Evolutionary conservation across 1,140 invertebrate species (phyloP), one percentile per base, ranked within the genome.

Genomic region (Belonocnema kinseyi): DNA sequence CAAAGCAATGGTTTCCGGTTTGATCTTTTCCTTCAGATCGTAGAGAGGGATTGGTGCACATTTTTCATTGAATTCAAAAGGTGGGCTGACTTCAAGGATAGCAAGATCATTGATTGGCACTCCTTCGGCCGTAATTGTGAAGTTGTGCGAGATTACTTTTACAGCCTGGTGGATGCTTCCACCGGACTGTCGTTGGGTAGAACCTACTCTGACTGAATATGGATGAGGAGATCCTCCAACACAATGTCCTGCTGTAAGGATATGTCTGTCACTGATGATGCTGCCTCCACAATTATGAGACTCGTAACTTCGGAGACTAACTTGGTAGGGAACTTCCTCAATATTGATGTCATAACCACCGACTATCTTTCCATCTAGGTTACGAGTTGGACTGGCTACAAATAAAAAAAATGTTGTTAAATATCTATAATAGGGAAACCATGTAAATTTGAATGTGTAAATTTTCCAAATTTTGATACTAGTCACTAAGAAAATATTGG

Each of bases 181-280:
- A 6, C 92, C 92, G 7, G 75, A 82, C 13, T 87, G 88, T 8
- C 85, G 84, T 1, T 82, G 80, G 0, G 88, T 85, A 52, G 92
- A 91, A 6, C 92, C 92, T 11, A 89, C 89, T 70, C 91, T 86
- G 0, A 92, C 82, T 0, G 86, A 87, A 7, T 79, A 26, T 10
- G 2, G 14, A 0, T 52, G 33, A 72, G 83, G 89, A 78, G 91
- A 91, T 85, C 90, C 84, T 71, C 89, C 90, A 21, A 93, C 91
- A 79, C 94, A 95, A 85, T 95, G 94, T 2, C 89, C 94, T 8
- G 94, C 94, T 0, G 94, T 94, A 4, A 95, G 46, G 4, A 94
- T 90, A 82, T 91, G 93, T 7, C 91, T 84, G 46, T 89, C 77
- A 33, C 88, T 90, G 16, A 95, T 91, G 73, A 95, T 92, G 51